Conservation (phyloP, 1,140 invertebrate species). For the Drosophila sp. region DNA sequence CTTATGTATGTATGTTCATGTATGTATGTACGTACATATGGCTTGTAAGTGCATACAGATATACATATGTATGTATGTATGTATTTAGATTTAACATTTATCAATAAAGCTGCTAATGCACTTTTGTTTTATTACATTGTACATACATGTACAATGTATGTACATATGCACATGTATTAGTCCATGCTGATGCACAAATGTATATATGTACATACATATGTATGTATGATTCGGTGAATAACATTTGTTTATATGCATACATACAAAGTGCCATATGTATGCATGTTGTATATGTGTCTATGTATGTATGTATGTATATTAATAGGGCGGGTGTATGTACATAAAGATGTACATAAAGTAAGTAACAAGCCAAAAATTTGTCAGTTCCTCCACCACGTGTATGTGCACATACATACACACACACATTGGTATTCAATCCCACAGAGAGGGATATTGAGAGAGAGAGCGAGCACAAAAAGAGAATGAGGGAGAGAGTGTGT, state of each 20-base stretch:
- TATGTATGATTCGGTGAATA: slow-evolving; percentile 8
- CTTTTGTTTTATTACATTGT: not conserved
- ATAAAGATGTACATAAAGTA: slow-evolving; percentile 45
- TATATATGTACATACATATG: too few species aligned
- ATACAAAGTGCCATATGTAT: not conserved
- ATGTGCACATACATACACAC: slow-evolving; percentile 59
- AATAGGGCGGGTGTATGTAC: slow-evolving; percentile 23
- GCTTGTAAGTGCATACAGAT: not conserved
- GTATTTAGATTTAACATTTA: slow-evolving; percentile 18
- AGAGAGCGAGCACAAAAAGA: slow-evolving; percentile 1
- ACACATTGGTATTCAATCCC: slow-evolving; percentile 27
- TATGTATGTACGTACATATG: not conserved
- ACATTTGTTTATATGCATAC: slow-evolving; percentile 26
- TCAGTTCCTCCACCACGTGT: slow-evolving; percentile 73
- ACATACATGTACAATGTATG: slow-evolving; percentile 9
- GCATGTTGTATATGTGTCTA: not conserved
- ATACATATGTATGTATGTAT: slow-evolving; percentile 18
- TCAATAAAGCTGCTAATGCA: too few species aligned
- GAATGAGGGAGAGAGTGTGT: not conserved
- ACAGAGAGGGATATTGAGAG: slow-evolving; percentile 27
- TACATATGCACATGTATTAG: too few species aligned
- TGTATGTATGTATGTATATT: slow-evolving; percentile 13
- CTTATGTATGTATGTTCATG: not conserved
- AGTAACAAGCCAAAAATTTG: slow-evolving; percentile 69
- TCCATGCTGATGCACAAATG: too few species aligned